phyloP scores from a whole-genome alignment of 2,113 vertebrate genomes.

The Indri indri region DNA sequence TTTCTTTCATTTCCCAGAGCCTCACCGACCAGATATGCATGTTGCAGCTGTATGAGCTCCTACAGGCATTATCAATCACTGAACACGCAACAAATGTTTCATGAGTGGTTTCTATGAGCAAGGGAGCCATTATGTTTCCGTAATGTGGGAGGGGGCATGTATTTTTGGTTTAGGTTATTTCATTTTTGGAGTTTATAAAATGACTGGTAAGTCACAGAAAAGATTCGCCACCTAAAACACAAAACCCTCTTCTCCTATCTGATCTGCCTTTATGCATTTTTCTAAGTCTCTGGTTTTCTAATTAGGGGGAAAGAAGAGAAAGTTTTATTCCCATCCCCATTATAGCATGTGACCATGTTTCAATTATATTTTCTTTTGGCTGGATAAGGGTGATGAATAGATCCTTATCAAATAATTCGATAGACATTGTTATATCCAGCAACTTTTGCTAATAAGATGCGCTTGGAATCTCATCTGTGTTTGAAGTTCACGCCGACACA shows the following conservation, averaged over 20 bases:
- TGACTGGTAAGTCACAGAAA: background rate
- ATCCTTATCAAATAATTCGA: slow-evolving; percentile 74
- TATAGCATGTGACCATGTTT: slow-evolving; percentile 35
- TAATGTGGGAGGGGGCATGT: background rate
- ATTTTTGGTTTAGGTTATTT: slow-evolving; percentile 2
- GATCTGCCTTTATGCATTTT: slow-evolving; percentile 20
- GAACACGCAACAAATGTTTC: background rate
- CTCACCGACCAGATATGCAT: background rate
- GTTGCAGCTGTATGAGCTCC: background rate
- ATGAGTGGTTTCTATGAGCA: background rate
- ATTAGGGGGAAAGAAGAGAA: slow-evolving; percentile 62
- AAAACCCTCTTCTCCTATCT: slow-evolving; percentile 25
- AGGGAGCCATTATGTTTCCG: background rate
- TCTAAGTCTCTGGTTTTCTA: slow-evolving; percentile 60
- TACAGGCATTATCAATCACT: background rate
- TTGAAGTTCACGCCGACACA: background rate
- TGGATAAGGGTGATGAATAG: slow-evolving; percentile 71
- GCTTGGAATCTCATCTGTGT: background rate
- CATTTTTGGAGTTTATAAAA: background rate
- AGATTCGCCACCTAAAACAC: background rate
- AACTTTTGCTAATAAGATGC: slow-evolving; percentile 19
- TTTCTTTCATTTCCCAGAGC: background rate
- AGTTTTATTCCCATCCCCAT: slow-evolving; percentile 46
- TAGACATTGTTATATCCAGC: slow-evolving; percentile 33
- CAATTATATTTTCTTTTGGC: slow-evolving; percentile 66